phyloP scores from a whole-genome alignment of 2,888 invertebrate genomes.

The Muschampia plurimacula region DNA sequence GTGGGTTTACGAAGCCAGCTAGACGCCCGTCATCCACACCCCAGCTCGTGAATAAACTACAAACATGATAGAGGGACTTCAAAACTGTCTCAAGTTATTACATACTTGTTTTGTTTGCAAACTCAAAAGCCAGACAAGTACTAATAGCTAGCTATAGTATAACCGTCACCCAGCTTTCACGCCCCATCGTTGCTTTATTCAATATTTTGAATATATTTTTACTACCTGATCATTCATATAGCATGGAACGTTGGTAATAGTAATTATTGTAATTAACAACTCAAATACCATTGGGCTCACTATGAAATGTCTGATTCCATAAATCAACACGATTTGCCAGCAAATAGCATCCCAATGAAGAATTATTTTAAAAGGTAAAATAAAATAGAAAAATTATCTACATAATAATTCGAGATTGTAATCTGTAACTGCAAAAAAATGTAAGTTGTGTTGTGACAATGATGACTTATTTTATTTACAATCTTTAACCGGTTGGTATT shows the following conservation, averaged over 20 bases:
- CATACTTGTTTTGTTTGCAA: conserved; percentile 24
- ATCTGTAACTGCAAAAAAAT: neutral
- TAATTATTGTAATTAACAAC: too few relatives aligned
- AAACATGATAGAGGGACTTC: conserved; percentile 28
- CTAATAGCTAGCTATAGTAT: too few relatives aligned
- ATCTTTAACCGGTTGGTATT: conserved; percentile 8
- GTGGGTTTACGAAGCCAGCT: conserved; percentile 17
- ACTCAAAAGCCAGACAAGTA: conserved; percentile 22
- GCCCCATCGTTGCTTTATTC: conserved; percentile 5
- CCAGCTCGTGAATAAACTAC: conserved; percentile 33
- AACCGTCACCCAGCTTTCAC: conserved; percentile 9
- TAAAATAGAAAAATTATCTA: too few relatives aligned
- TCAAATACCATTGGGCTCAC: too few relatives aligned
- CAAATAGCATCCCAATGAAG: too few relatives aligned
- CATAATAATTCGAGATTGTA: neutral
- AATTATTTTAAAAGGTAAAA: too few relatives aligned
- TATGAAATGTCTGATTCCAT: too few relatives aligned
- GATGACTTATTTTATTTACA: conserved; percentile 26
- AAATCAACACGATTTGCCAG: too few relatives aligned
- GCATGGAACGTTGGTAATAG: too few relatives aligned
- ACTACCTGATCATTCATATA: too few relatives aligned
- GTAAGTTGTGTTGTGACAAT: conserved; percentile 6
- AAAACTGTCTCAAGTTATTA: conserved; percentile 34
- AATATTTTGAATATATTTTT: too few relatives aligned
- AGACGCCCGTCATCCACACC: conserved; percentile 31